phyloP scores from a whole-genome alignment of 2,113 vertebrate species.

The Saiga tatarica region DNA sequence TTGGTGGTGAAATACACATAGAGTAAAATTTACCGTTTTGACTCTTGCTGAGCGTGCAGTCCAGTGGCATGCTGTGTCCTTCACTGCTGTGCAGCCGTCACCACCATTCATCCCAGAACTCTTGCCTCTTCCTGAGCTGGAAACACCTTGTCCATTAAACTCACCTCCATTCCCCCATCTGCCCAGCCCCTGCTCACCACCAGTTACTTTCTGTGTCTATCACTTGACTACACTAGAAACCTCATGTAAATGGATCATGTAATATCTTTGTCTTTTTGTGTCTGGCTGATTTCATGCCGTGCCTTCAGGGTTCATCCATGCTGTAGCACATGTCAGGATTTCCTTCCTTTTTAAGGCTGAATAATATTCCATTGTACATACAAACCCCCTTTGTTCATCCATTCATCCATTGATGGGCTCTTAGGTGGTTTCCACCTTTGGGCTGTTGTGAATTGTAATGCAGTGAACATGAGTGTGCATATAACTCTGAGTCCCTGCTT shows the following conservation, averaged over 20 bases:
- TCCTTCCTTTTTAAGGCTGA: not conserved
- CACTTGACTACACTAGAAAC: too few relatives aligned
- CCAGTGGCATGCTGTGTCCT: not conserved
- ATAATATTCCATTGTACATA: fast-evolving
- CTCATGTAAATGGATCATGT: not conserved
- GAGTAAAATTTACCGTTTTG: not conserved
- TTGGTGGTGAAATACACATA: not conserved
- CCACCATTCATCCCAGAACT: not conserved
- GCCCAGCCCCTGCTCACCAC: too few relatives aligned
- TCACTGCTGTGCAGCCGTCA: not conserved
- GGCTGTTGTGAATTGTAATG: not conserved
- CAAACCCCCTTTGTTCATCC: not conserved
- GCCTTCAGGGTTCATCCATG: not conserved
- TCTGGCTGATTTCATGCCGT: not conserved
- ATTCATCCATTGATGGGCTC: not conserved
- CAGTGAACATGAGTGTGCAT: not conserved
- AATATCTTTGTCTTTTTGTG: not conserved
- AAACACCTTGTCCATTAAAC: not conserved
- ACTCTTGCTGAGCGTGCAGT: fast-evolving
- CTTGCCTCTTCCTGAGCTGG: not conserved
- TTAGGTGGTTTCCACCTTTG: not conserved
- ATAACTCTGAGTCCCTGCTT: not conserved
- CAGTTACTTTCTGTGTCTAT: not conserved
- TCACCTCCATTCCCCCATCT: fast-evolving
- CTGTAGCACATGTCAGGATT: not conserved